phyloP scores from a whole-genome alignment of 2,113 vertebrate genomes.

The Strix aluco region DNA sequence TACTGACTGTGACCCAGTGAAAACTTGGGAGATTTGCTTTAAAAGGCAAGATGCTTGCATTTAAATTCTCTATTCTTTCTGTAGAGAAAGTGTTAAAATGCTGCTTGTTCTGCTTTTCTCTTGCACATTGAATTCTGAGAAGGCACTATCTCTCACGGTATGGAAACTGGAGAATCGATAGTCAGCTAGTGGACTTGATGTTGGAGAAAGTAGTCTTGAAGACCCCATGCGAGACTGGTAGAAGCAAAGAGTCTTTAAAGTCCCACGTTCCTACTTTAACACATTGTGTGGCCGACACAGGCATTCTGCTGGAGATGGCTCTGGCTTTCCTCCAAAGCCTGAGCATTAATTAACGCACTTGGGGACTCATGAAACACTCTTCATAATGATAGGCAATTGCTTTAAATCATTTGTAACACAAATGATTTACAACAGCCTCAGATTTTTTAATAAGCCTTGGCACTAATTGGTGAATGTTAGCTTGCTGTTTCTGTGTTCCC shows the following conservation, averaged over 20 bases:
- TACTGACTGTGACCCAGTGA: background rate
- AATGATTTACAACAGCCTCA: constrained; percentile 36
- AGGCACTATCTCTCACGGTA: background rate
- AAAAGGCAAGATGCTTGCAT: background rate
- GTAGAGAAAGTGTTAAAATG: background rate
- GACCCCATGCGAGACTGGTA: background rate
- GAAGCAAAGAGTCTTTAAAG: background rate
- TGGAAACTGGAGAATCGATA: background rate
- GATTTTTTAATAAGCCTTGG: constrained; percentile 46
- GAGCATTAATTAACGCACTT: constrained; percentile 48
- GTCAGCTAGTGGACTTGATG: background rate
- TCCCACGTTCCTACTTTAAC: background rate
- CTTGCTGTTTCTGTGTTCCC: background rate
- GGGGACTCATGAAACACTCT: constrained; percentile 21
- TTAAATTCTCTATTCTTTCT: background rate
- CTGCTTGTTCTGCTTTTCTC: background rate
- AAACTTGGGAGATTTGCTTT: background rate
- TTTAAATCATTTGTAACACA: constrained; percentile 27
- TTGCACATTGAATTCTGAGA: background rate
- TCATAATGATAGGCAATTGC: constrained; percentile 59
- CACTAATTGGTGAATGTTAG: constrained; percentile 12
- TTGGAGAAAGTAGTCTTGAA: background rate
- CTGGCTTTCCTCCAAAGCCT: constrained; percentile 49
- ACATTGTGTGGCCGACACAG: background rate
- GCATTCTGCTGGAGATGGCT: background rate